Conservation (phyloP, 2,888 invertebrate genomes). For the Trachelus troglodyta region DNA sequence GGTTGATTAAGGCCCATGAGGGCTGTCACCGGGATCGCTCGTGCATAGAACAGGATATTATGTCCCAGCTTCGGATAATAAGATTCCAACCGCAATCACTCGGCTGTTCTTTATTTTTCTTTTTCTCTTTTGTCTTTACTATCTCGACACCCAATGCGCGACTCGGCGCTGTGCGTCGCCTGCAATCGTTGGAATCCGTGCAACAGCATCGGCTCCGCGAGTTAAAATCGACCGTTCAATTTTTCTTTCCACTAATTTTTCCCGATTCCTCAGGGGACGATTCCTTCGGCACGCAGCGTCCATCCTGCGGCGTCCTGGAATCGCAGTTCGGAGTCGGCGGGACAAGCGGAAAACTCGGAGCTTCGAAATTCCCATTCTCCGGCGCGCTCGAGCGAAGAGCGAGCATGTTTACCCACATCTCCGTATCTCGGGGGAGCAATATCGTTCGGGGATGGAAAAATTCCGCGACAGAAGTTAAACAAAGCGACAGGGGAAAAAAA, state of each 20-base stretch:
- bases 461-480: slow-evolving; percentile 63
- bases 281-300: neutral
- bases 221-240: neutral
- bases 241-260: neutral
- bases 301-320: neutral
- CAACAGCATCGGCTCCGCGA: neutral
- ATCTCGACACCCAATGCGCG: neutral
- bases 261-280: neutral
- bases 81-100: slow-evolving; percentile 55
- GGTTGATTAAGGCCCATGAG: slow-evolving; percentile 40
- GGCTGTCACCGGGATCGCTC: slow-evolving; percentile 53
- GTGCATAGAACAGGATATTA: slow-evolving; percentile 61
- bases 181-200: neutral
- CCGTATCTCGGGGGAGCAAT: slow-evolving; percentile 58
- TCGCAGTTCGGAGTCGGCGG: neutral
- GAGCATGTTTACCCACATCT: slow-evolving; percentile 8
- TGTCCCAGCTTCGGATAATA: slow-evolving; percentile 52
- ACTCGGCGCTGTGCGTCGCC: too few species aligned
- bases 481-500: slow-evolving; percentile 48
- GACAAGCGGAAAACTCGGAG: neutral
- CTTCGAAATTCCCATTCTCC: neutral
- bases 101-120: slow-evolving; percentile 34
- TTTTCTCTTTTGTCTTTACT: slow-evolving; percentile 12
- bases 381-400: neutral
- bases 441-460: slow-evolving; percentile 56